Evolutionary conservation across 92 coral and sea anemone genomes (phyloP).

Genomic region (Zoanthus sansibaricus): DNA sequence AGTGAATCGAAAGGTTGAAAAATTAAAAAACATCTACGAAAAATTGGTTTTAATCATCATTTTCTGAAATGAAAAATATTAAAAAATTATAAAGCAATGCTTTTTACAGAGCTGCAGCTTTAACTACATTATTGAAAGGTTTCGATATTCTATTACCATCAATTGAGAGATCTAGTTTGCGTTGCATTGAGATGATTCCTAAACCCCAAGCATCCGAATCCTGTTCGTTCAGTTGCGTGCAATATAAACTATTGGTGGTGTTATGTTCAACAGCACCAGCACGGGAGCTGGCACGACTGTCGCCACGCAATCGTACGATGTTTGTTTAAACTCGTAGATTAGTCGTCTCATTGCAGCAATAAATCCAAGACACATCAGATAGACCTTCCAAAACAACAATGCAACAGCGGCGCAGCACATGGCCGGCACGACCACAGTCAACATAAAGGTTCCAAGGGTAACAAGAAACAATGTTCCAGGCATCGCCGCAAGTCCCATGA

Average conservation of each 20-base stretch:
- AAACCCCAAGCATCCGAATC: neutral
- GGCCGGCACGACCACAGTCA: conserved; percentile 15
- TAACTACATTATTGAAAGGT: too few species aligned
- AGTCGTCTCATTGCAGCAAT: conserved; percentile 5
- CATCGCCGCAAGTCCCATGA: conserved; percentile 22
- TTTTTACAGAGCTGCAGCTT: too few species aligned
- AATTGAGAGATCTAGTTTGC: too few species aligned
- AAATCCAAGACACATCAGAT: conserved; percentile 16
- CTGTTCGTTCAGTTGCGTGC: neutral
- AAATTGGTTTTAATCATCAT: too few species aligned
- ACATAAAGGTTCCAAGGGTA: conserved; percentile 21
- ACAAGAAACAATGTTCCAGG: conserved; percentile 23
- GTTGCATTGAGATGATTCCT: too few species aligned
- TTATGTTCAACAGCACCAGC: conserved; percentile 23
- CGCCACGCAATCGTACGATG: neutral
- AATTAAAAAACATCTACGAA: too few species aligned
- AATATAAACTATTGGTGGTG: neutral
- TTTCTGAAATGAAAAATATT: too few species aligned
- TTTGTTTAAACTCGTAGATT: neutral
- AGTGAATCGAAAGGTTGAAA: too few species aligned
- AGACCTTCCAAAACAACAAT: conserved; percentile 4
- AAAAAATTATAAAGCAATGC: too few species aligned
- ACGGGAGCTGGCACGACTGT: conserved; percentile 17
- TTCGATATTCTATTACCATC: too few species aligned
- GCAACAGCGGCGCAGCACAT: conserved; percentile 16